These are phyloP conservation scores for Ramazzottius varieornatus DNA, from an alignment of 2,888 invertebrate species.

Conservation along the genomic window DNA sequence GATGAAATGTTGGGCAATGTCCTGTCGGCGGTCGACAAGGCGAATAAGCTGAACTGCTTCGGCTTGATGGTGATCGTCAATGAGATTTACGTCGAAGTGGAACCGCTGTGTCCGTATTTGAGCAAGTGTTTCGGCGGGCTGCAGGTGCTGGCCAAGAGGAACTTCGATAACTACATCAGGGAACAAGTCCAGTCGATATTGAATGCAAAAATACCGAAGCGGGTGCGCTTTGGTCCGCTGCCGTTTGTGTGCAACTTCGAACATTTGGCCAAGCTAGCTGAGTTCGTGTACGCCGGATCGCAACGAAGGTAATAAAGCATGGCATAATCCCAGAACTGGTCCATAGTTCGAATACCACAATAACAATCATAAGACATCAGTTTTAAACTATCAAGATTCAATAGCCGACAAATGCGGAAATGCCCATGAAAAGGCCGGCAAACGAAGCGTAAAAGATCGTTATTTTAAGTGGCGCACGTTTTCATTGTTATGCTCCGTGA, in stretches of 20 bases:
- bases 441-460: no score
- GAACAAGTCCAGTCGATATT: background rate
- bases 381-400: no score
- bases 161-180: background rate
- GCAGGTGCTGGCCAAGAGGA: background rate
- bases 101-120: background rate
- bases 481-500: no score
- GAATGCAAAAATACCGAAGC: background rate
- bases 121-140: background rate
- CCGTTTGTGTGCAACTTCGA: slow-evolving; percentile 3
- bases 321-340: no score
- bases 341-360: no score
- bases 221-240: background rate
- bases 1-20: background rate
- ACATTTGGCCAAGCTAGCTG: background rate
- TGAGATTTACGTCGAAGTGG: background rate
- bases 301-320: slow-evolving; percentile 1
- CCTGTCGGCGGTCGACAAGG: background rate
- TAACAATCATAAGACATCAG: no score
- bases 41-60: background rate
- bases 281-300: background rate
- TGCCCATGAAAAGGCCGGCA: no score
- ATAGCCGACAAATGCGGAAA: no score
- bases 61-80: background rate
- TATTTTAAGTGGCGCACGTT: no score